Percentiles rank a stretch among this genome's conserved stretches.
Evolutionary conservation across 1,140 invertebrate species (phyloP).

Genomic region (Drosophila punjabiensis): DNA sequence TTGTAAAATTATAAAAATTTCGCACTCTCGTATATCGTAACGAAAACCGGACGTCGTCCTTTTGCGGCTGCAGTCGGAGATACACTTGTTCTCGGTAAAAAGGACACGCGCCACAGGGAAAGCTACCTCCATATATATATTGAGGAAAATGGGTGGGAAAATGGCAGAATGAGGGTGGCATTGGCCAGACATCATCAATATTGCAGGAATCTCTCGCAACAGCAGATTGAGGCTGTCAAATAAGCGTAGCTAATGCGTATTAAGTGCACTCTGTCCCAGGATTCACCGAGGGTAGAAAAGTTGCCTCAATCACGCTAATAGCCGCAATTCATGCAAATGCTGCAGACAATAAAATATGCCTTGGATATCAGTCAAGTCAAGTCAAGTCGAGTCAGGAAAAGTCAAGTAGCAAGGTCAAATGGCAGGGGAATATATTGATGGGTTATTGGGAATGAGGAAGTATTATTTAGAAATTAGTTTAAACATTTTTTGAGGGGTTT

Average conservation of each 20-base stretch:
- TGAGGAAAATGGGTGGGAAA: constrained; percentile 9
- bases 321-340: constrained; percentile 72
- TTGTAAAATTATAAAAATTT: constrained; percentile 84
- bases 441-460: not conserved
- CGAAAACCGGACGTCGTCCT: constrained; percentile 63
- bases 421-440: constrained; percentile 18
- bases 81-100: constrained; percentile 69
- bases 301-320: constrained; percentile 66
- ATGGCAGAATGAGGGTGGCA: constrained; percentile 1
- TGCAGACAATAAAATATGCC: constrained; percentile 64
- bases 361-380: constrained; percentile 61
- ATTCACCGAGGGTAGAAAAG: constrained; percentile 22
- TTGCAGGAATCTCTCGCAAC: constrained; percentile 48
- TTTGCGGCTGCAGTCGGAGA: constrained; percentile 50
- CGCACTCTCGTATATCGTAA: constrained; percentile 61
- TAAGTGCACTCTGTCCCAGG: constrained; percentile 68
- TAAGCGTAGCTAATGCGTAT: constrained; percentile 81
- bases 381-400: constrained; percentile 26
- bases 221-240: constrained; percentile 69
- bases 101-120: constrained; percentile 53
- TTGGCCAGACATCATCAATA: constrained; percentile 73
- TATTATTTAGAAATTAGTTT: not conserved
- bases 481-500: not conserved
- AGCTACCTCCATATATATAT: not conserved
- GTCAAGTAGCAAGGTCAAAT: constrained; percentile 69